phyloP scores from a whole-genome alignment of 35 echinoderm and acorn worm genomes.

The Apostichopus californicus region DNA sequence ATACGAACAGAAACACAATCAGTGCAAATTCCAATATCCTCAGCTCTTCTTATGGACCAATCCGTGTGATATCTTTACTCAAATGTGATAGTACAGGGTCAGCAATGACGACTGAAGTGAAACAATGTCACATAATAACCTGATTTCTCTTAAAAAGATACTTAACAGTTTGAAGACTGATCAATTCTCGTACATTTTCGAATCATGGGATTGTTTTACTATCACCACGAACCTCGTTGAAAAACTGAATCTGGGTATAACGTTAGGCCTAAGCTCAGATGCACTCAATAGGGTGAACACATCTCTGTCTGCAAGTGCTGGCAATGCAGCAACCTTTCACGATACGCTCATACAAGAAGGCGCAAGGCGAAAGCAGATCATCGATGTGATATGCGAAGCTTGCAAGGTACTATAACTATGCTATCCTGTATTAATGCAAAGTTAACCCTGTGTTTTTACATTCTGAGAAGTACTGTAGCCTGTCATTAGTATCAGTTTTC shows the following conservation, averaged over 20 bases:
- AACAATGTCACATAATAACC: conserved; percentile 10
- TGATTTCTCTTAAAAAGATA: not conserved
- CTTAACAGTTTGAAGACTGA: not conserved
- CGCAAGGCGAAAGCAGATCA: not conserved
- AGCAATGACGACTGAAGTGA: not conserved
- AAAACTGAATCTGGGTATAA: not conserved
- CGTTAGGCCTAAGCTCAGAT: not conserved
- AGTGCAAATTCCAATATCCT: too few species aligned
- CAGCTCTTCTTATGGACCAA: too few species aligned
- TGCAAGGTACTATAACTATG: not conserved
- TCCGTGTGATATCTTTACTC: too few species aligned
- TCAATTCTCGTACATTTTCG: not conserved
- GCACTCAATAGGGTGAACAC: not conserved
- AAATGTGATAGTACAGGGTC: too few species aligned
- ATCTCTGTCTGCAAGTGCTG: not conserved
- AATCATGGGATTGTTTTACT: conserved; percentile 27
- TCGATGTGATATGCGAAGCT: conserved; percentile 6
- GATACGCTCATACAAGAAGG: not conserved
- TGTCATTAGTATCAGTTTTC: too few species aligned
- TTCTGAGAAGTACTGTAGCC: too few species aligned
- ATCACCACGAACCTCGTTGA: too few species aligned
- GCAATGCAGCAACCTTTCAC: not conserved
- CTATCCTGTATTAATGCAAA: too few species aligned
- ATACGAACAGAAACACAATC: too few species aligned
- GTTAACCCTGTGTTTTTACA: too few species aligned